Evolutionary conservation across 2,113 vertebrate genomes (phyloP), one percentile per base, ranked within the genome.

Genomic region (Mus spicilegus): DNA sequence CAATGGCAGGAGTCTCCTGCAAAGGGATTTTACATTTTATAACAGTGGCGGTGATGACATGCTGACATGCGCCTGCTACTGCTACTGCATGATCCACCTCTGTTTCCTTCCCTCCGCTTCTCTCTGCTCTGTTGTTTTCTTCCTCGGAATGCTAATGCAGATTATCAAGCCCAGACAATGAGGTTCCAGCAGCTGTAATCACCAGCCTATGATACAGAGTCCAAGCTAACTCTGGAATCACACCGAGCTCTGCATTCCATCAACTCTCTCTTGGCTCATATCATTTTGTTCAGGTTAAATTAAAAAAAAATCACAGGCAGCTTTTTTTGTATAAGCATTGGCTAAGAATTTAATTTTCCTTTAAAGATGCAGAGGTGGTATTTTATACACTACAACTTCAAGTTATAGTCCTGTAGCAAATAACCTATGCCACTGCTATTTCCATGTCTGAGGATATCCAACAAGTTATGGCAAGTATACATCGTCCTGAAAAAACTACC

Each of bases 331-430:
- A 51, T 78, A 85, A 95, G 22, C 65, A 91, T 49, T 90, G 67
- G 10, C 3, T 80, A 95, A 72, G 4, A 93, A 94, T 95, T 96
- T 86, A 70, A 82, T 93, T 96, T 94, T 72, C 42, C 51, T 97
- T 91, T 22, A 54, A 77, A 86, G 8, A 36, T 63, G 77, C 11
- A 22, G 56, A 75, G 26, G 65, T 5, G 49, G 33, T 3, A 39
- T 36, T 93, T 49, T 92, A 84, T 20, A 49, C 5, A 89, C 63
- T 89, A 58, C 26, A 75, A 72, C 58, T 88, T 76, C 7, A 42
- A 58, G 63, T 82, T 93, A 20, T 87, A 30, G 58, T 75, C 91
- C 89, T 92, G 11, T n/a, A 87, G 7, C 8, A 67, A 82, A 61
- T 91, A 76, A 72, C 5, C 28, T 58, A 1, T 9, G 33, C 2